Conservation (phyloP, 2,797 vertebrate species). For the Antennarius maculatus region DNA sequence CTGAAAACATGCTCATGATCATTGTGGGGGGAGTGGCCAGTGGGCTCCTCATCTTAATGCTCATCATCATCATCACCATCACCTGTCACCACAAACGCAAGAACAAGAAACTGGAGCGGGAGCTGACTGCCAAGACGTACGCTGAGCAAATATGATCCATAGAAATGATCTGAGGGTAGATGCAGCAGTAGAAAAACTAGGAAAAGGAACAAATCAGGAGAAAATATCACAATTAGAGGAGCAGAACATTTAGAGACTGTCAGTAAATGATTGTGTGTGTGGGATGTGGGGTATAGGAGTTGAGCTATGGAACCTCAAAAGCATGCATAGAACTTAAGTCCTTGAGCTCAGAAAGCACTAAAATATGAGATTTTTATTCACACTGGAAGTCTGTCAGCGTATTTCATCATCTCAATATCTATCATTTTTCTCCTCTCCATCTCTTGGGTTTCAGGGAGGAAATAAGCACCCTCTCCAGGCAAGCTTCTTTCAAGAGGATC, state of each 20-base stretch:
- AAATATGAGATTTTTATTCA: neutral
- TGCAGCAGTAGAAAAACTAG: neutral
- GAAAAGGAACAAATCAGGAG: conserved; percentile 3
- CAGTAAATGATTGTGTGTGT: conserved; percentile 1
- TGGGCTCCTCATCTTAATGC: conserved; percentile 83
- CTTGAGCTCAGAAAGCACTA: neutral
- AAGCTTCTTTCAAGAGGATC: conserved; percentile 82
- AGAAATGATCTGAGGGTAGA: conserved; percentile 22
- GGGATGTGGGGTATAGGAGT: neutral
- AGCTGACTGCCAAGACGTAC: conserved; percentile 85
- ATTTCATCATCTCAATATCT: neutral
- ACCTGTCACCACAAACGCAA: conserved; percentile 88
- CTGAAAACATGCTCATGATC: conserved; percentile 80
- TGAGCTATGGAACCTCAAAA: neutral
- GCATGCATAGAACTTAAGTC: neutral
- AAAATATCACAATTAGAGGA: conserved; percentile 15
- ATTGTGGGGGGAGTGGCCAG: conserved; percentile 80
- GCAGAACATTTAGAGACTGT: neutral
- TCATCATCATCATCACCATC: conserved; percentile 83
- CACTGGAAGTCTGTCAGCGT: neutral
- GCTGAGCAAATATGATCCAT: conserved; percentile 5
- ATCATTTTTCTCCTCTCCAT: neutral
- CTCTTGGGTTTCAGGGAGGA: conserved; percentile 72
- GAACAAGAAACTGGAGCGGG: conserved; percentile 82
- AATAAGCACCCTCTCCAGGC: conserved; percentile 82